Conservation (phyloP, 2,113 vertebrate species). For the Heterotilapia buettikoferi region DNA sequence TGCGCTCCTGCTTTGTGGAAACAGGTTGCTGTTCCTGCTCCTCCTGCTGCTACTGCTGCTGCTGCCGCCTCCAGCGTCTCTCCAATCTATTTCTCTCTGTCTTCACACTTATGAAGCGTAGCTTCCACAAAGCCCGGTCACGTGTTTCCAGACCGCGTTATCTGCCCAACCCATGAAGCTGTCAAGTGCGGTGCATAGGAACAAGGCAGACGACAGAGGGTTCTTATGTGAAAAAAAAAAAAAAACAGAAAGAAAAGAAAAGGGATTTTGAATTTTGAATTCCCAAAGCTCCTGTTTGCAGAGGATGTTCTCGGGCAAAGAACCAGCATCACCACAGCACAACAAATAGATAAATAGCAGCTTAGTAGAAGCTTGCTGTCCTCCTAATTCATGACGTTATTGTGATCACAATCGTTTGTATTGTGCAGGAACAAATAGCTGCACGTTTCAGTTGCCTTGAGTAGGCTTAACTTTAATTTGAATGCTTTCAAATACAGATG, state of each 20-base stretch:
- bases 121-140: conserved; percentile 51
- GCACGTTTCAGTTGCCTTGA: background rate
- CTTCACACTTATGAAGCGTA: conserved; percentile 67
- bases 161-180: conserved; percentile 49
- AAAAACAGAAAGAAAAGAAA: background rate
- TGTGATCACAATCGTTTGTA: background rate
- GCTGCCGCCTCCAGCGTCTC: conserved; percentile 31
- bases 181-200: conserved; percentile 12
- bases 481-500: background rate
- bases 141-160: conserved; percentile 49
- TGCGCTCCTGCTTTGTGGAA: conserved; percentile 18
- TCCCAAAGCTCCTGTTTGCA: conserved; percentile 7
- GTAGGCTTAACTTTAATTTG: background rate
- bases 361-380: background rate
- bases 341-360: background rate
- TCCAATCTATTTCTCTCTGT: conserved; percentile 20
- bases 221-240: background rate
- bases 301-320: background rate
- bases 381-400: background rate
- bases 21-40: background rate
- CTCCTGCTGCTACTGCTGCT: background rate
- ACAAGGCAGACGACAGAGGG: background rate
- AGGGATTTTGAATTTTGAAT: conserved; percentile 6
- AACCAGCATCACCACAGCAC: background rate
- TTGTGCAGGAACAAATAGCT: background rate